Conservation (phyloP, 2,113 vertebrate genomes). For the Myotis brandtii region DNA sequence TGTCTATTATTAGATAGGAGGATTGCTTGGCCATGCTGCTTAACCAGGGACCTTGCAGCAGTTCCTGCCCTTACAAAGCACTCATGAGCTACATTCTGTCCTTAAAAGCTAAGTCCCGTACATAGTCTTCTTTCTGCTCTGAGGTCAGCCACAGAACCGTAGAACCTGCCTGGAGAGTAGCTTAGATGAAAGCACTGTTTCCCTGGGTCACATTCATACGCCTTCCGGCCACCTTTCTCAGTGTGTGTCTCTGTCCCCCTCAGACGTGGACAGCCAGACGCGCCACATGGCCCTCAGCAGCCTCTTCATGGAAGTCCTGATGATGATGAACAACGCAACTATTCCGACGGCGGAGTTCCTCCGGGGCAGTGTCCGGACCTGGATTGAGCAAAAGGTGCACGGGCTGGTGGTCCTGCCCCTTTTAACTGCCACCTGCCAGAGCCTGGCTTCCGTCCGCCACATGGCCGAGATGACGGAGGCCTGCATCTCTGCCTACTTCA, state of each 20-base stretch:
- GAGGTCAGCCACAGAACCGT: background rate
- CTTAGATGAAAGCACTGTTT: background rate
- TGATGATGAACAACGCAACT: constrained; percentile 92
- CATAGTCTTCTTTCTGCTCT: background rate
- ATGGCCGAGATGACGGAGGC: constrained; percentile 96
- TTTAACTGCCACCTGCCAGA: constrained; percentile 93
- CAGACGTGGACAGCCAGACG: constrained; percentile 92
- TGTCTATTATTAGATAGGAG: no score
- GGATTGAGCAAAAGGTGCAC: constrained; percentile 90
- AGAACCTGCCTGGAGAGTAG: background rate
- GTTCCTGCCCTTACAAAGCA: background rate
- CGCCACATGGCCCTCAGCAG: constrained; percentile 95
- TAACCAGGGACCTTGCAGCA: background rate
- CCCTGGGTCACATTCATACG: background rate
- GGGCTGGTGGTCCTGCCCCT: constrained; percentile 93
- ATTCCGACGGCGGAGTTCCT: constrained; percentile 93
- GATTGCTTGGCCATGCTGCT: background rate
- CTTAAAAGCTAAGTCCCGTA: background rate
- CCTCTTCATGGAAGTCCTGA: constrained; percentile 93
- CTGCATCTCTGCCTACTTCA: constrained; percentile 95
- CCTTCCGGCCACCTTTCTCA: background rate
- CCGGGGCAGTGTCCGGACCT: constrained; percentile 88
- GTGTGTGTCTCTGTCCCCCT: background rate
- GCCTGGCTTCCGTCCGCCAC: constrained; percentile 95
- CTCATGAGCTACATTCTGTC: background rate